Percentiles rank a stretch among this genome's conserved stretches.
Conservation (phyloP, 30 jellyfish, hydroid and myxozoan species). For the Cassiopea xamachana region DNA sequence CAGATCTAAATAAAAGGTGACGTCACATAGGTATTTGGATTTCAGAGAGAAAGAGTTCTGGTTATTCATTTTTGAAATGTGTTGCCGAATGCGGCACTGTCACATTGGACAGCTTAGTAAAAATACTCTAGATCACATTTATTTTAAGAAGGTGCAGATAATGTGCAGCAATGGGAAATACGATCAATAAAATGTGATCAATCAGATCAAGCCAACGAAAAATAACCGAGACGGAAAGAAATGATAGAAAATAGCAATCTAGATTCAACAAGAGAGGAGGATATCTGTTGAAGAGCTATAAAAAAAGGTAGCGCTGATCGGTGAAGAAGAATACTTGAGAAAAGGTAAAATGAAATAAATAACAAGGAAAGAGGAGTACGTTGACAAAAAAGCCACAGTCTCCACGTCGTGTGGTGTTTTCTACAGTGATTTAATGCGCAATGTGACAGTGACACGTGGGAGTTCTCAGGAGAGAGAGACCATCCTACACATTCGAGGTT, state of each 20-base stretch:
- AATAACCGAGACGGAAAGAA: not conserved
- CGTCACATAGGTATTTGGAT: not conserved
- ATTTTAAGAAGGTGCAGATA: not conserved
- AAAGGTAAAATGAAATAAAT: not conserved
- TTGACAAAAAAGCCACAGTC: not conserved
- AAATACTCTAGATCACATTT: not conserved
- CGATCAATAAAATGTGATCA: not conserved
- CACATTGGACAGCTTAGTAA: not conserved
- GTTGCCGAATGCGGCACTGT: not conserved
- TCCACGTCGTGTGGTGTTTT: not conserved
- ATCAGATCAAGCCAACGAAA: not conserved
- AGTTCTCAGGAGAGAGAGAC: not conserved
- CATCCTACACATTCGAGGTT: slow-evolving; percentile 10
- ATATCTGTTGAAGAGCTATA: too few species aligned
- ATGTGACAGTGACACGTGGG: not conserved
- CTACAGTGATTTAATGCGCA: not conserved
- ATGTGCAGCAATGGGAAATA: not conserved
- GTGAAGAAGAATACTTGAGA: too few species aligned
- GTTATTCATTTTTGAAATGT: not conserved
- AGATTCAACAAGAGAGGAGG: too few species aligned
- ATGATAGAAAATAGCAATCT: not conserved
- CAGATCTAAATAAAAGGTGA: not conserved
- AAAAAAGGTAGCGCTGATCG: too few species aligned
- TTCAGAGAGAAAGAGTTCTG: not conserved
- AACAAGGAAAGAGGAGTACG: not conserved